Conservation (phyloP, 2,888 invertebrate species). For the Heliconius erato region DNA sequence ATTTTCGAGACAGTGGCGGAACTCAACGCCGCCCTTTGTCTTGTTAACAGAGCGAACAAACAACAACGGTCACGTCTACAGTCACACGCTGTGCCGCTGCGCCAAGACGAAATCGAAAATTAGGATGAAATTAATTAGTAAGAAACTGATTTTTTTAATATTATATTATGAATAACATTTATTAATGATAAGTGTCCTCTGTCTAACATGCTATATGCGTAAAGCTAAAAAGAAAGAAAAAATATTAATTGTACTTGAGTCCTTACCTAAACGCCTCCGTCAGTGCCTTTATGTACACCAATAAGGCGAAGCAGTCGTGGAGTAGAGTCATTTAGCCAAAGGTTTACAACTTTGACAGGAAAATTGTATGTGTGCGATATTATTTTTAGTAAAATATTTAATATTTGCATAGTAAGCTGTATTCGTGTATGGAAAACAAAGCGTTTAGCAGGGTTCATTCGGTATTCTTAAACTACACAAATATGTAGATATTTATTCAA, state of each 20-base stretch:
- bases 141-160: too few relatives aligned
- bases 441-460: background rate
- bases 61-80: too few relatives aligned
- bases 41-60: too few relatives aligned
- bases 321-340: background rate
- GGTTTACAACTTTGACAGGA: constrained; percentile 10
- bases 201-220: too few relatives aligned
- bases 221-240: too few relatives aligned
- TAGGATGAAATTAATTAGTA: too few relatives aligned
- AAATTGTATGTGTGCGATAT: constrained; percentile 7
- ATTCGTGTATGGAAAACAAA: constrained; percentile 7
- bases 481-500: background rate
- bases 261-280: constrained; percentile 12
- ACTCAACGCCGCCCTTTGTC: too few relatives aligned
- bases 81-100: too few relatives aligned
- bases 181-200: too few relatives aligned
- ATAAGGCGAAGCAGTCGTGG: background rate
- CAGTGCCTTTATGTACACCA: background rate
- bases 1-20: background rate
- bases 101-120: too few relatives aligned
- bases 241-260: constrained; percentile 3
- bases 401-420: constrained; percentile 16
- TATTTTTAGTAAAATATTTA: constrained; percentile 16
- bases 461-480: background rate
- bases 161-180: too few relatives aligned